Conservation (phyloP, 2,888 invertebrate genomes). For the Idaea straminata region DNA sequence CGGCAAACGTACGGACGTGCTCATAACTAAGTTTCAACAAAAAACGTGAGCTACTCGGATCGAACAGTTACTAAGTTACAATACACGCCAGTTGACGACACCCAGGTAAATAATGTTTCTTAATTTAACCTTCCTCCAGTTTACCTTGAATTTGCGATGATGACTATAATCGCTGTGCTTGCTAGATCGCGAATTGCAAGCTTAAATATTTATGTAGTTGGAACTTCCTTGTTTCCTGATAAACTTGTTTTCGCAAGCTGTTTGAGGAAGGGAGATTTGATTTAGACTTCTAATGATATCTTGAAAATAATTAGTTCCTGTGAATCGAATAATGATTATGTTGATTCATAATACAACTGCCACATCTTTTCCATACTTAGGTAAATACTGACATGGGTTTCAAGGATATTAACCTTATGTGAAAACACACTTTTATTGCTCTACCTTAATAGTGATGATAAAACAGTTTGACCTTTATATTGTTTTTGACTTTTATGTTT, state of each 20-base stretch:
- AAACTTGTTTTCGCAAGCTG: neutral
- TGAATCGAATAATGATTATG: neutral
- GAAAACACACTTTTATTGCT: no score
- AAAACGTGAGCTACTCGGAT: neutral
- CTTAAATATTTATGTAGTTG: neutral
- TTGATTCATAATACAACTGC: neutral
- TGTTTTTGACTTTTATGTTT: neutral
- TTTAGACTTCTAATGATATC: neutral
- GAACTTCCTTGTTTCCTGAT: neutral
- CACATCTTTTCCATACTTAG: neutral
- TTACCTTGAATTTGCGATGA: constrained; percentile 37
- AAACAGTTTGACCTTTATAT: neutral
- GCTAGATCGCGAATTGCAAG: neutral
- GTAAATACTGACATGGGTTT: neutral
- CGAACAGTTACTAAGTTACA: constrained; percentile 4
- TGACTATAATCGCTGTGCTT: constrained; percentile 15
- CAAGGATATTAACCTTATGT: neutral
- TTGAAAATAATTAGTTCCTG: neutral
- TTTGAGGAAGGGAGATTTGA: neutral
- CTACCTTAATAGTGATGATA: no score
- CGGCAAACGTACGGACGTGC: constrained; percentile 36
- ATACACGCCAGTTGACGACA: constrained; percentile 27
- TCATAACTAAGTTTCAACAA: constrained; percentile 19
- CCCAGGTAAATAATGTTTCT: constrained; percentile 34
- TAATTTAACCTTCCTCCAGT: constrained; percentile 32